Conservation (phyloP, 2,113 vertebrate genomes). For the Phylloscopus trochilus region DNA sequence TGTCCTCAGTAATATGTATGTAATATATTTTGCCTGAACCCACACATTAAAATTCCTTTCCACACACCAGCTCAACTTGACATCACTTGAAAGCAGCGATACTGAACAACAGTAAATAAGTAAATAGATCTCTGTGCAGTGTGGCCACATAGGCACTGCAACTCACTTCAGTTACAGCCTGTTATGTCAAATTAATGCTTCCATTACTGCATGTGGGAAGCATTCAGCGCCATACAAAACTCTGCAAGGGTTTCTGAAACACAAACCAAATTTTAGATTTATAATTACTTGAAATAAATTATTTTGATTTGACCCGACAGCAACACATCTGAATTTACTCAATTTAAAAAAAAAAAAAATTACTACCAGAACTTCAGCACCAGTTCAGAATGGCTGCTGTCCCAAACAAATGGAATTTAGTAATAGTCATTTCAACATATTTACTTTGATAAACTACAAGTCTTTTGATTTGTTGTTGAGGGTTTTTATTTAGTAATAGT, state of each 20-base stretch:
- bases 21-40: not conserved
- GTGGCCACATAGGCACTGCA: not conserved
- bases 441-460: not conserved
- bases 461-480: not conserved
- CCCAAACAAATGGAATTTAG: not conserved
- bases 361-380: not conserved
- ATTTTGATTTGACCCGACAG: slow-evolving; percentile 1
- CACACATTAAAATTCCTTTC: not conserved
- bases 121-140: not conserved
- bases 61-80: not conserved
- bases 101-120: not conserved
- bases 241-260: not conserved
- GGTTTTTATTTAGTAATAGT: not conserved
- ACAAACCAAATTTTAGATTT: not conserved
- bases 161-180: not conserved
- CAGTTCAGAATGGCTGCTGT: not conserved
- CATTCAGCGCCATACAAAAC: not conserved
- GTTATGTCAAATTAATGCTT: not conserved
- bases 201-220: slow-evolving; percentile 13
- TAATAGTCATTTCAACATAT: not conserved
- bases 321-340: slow-evolving; percentile 10
- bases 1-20: not conserved
- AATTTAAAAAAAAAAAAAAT: not conserved
- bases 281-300: not conserved
- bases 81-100: not conserved